These are phyloP conservation scores for Corynorhinus townsendii DNA, from an alignment of 2,113 vertebrate species.

Conservation along the genomic window DNA sequence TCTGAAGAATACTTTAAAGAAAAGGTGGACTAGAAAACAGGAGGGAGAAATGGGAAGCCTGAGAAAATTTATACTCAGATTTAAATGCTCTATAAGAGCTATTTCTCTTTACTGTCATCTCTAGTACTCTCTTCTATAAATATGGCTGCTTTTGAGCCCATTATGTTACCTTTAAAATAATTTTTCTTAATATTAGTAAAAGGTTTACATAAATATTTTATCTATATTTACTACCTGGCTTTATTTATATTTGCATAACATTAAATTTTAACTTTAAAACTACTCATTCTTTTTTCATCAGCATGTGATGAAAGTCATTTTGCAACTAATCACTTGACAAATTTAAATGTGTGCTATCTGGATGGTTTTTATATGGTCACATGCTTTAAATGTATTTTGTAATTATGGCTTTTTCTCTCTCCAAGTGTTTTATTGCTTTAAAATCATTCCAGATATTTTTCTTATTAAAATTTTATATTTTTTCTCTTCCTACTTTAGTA, in stretches of 20 bases:
- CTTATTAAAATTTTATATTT: background rate
- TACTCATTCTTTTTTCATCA: background rate
- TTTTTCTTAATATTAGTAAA: background rate
- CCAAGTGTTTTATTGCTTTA: background rate
- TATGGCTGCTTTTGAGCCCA: background rate
- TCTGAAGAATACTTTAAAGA: background rate
- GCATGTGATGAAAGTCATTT: background rate
- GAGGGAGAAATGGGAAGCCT: background rate
- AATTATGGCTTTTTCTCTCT: background rate
- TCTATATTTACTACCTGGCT: background rate
- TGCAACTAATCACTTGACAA: background rate
- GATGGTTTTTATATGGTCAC: background rate
- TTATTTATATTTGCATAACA: background rate
- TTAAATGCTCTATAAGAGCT: background rate
- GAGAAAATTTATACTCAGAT: background rate
- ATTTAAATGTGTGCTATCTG: background rate
- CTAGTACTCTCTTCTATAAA: background rate
- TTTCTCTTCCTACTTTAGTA: background rate
- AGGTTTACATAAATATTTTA: background rate
- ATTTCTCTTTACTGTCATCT: background rate
- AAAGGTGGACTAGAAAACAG: background rate
- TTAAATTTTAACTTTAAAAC: background rate
- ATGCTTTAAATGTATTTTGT: background rate
- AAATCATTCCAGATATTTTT: background rate
- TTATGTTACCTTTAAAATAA: background rate